Base-by-base conservation (phyloP, 2,113 vertebrate species). In the Balaeniceps rex region DNA sequence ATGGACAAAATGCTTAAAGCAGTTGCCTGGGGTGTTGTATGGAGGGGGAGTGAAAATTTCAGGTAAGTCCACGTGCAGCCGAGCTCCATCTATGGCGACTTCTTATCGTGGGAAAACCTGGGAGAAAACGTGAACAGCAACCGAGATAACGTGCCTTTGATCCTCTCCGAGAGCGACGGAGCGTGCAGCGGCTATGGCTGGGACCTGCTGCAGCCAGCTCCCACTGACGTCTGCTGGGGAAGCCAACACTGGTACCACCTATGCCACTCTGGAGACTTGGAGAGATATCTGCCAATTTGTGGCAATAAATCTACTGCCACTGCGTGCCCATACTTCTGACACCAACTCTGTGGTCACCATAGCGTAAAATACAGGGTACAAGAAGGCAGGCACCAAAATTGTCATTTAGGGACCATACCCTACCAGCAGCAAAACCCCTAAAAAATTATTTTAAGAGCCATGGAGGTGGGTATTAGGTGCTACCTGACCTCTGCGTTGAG, bases 191-290 rank as follows among this genome's bases (percentile, higher is more conserved):
- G 42, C 31, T 47, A 29, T 1, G 7, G 34, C 12, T 42, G 55
- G 0, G 0, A 14, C 61, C 29, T 44, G 17, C 24, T 9, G 17
- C 42, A 54, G 46, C 22, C 66, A 61, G 14, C 47, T 84, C 21
- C 70, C 63, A 22, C 8, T 11, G 1, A 6, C 0, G 0, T 4
- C 25, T 44, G 6, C 1, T 26, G 47, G 15, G 51, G 34, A 77
- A 55, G 24, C 18, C 65, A 60, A 36, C 8, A 4, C 1, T 14
- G n/a, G 7, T 22, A 5, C 31, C 61, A 55, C 46, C 12, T 16
- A 1, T 3, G 23, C 10, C 42, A 31, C 40, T 57, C 25, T 17
- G 60, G 22, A 89, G 54, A 58, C 28, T 1, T 25, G 28, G 12
- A 57, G 36, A 61, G 29, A 63, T 7, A 79, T 57, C 22, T 36